A percentile compares a stretch with the other conserved stretches of the same genome.
phyloP scores from a whole-genome alignment of 2,888 invertebrate species.

The Platycheirus albimanus region DNA sequence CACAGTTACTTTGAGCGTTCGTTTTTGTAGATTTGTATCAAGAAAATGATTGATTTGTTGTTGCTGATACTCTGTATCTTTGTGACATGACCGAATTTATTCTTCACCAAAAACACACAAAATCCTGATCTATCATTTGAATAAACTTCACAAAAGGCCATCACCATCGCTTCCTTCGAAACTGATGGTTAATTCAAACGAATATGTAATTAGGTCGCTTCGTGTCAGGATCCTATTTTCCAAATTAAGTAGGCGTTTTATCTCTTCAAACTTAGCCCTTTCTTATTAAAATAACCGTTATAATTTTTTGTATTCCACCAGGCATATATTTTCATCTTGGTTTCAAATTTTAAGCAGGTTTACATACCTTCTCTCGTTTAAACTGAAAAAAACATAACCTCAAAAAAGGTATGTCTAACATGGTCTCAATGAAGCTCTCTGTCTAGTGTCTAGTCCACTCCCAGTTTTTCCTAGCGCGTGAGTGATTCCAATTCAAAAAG shows the following conservation, averaged over 20 bases:
- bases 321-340: slow-evolving; percentile 7
- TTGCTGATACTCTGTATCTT: too few relatives aligned
- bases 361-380: background rate
- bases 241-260: background rate
- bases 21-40: too few relatives aligned
- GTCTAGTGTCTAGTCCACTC: slow-evolving; percentile 6
- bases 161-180: too few relatives aligned
- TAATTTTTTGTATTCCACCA: slow-evolving; percentile 14
- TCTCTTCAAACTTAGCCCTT: slow-evolving; percentile 21
- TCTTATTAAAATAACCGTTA: slow-evolving; percentile 26
- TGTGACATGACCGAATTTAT: too few relatives aligned
- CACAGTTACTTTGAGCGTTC: too few relatives aligned
- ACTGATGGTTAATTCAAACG: too few relatives aligned
- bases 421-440: slow-evolving; percentile 2
- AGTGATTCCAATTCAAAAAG: slow-evolving; percentile 26
- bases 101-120: too few relatives aligned
- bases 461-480: slow-evolving; percentile 12
- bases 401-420: background rate
- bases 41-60: too few relatives aligned
- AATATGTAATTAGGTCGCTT: too few relatives aligned
- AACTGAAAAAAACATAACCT: too few relatives aligned
- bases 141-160: too few relatives aligned
- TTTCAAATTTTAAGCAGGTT: slow-evolving; percentile 18
- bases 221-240: background rate
- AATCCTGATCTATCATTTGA: too few relatives aligned